A percentile compares a stretch with the other conserved stretches of the same genome.
phyloP scores from a whole-genome alignment of 2,797 vertebrate species.

The Silurus aristotelis region DNA sequence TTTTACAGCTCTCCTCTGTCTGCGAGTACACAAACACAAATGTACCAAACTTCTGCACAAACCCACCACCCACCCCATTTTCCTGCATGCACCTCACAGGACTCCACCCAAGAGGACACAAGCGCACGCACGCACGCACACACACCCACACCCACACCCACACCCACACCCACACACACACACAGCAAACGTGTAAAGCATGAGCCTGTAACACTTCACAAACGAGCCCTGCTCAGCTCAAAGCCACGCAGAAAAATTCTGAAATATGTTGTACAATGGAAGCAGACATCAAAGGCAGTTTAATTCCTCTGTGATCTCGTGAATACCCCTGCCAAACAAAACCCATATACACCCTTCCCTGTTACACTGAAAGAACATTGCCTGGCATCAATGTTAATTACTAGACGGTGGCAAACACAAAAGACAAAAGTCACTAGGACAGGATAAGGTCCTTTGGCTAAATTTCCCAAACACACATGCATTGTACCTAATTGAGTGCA shows the following conservation, averaged over 20 bases:
- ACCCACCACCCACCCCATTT: constrained; percentile 51
- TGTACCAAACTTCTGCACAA: constrained; percentile 65
- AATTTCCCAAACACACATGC: constrained; percentile 59
- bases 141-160: not conserved
- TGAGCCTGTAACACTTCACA: constrained; percentile 63
- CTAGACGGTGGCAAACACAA: constrained; percentile 75
- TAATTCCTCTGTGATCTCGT: constrained; percentile 80
- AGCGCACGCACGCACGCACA: too few species aligned
- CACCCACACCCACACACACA: too few species aligned
- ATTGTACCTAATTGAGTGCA: constrained; percentile 62
- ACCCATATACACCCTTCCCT: constrained; percentile 67
- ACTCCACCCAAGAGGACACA: constrained; percentile 32
- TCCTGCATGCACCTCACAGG: constrained; percentile 41
- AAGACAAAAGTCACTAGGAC: constrained; percentile 67
- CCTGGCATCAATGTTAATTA: constrained; percentile 78
- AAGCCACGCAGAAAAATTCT: constrained; percentile 82
- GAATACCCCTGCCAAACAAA: constrained; percentile 69
- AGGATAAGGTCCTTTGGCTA: constrained; percentile 9
- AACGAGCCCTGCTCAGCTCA: constrained; percentile 58
- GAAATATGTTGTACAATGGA: constrained; percentile 83
- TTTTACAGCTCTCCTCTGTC: constrained; percentile 59
- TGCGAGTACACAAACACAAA: constrained; percentile 55
- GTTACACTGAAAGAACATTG: constrained; percentile 64
- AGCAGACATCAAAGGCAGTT: constrained; percentile 83
- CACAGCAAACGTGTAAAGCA: not conserved